phyloP scores from a whole-genome alignment of 1,140 invertebrate genomes.

The Drosophila melanica region DNA sequence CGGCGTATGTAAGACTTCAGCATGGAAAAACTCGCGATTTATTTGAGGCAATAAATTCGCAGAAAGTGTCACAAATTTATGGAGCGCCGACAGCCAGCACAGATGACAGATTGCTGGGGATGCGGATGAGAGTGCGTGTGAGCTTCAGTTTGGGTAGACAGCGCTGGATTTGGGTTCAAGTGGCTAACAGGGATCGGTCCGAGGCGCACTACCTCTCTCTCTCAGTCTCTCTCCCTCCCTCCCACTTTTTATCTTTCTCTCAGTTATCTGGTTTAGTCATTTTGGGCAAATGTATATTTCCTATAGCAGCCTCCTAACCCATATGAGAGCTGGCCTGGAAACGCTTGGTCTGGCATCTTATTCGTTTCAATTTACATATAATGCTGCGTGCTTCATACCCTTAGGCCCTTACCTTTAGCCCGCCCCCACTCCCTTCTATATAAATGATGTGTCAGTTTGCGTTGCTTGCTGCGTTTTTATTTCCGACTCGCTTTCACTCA shows the following conservation, averaged over 20 bases:
- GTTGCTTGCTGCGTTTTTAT: conserved; percentile 75
- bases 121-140: conserved; percentile 51
- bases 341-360: conserved; percentile 37
- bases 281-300: conserved; percentile 61
- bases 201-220: neutral
- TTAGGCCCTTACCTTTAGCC: conserved; percentile 6
- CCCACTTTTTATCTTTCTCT: neutral
- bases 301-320: no score
- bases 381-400: conserved; percentile 7
- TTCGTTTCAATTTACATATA: conserved; percentile 79
- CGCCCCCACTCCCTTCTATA: conserved; percentile 22
- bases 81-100: conserved; percentile 57
- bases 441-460: conserved; percentile 81
- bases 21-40: conserved; percentile 57
- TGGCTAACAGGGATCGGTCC: neutral
- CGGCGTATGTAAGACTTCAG: conserved; percentile 22
- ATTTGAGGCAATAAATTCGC: conserved; percentile 78
- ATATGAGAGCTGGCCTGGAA: conserved; percentile 56
- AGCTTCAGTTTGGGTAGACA: conserved; percentile 6
- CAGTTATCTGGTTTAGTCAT: conserved; percentile 57
- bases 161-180: conserved; percentile 22
- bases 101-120: conserved; percentile 70
- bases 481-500: conserved; percentile 76
- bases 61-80: conserved; percentile 81
- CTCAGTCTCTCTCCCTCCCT: neutral